Base-by-base conservation (phyloP, 2,888 invertebrate species). In the Tinea semifulvella region DNA sequence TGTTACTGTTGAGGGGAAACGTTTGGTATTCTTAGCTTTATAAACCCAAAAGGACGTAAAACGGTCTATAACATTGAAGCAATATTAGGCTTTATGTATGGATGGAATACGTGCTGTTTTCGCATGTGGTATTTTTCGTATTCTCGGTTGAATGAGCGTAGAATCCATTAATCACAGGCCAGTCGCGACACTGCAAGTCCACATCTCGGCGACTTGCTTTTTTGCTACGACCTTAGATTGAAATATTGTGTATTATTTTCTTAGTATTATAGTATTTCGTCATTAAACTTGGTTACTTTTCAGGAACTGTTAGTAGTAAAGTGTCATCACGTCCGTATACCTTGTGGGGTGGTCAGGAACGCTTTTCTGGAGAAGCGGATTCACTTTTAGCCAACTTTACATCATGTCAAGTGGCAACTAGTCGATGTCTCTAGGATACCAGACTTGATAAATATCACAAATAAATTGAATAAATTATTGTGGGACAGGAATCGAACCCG, bases 1-100 rank as follows among this genome's bases (percentile, higher is more conserved):
- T 76, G 77, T 73, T 77, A 76, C 72, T 70, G 71, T 63, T 65
- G 74, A 75, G 76, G 79, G 77, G 76, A 73, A 76, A 71, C 68
- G 72, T 71, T 79, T 74, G 75, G 73, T 77, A 76, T 77, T 76
- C 73, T 66, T 62, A 60, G 63, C 53, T 22, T 42, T 10, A n/a
- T 14, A 43, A 46, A 26, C 20, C 25, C 13, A 2, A 49, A 61
- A 53, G 3, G 50, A 28, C 50, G 3, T 43, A 45, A 38, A 18
- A 43, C 8, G 11, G 6, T 7, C 16, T 31, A 31, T 19, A n/a
- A 22, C 2, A n/a, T 8, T 0, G 44, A 51, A 14, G 2, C 17
- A 1, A 58, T 43, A 52, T 38, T 46, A 6, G 26, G 46, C 49
- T 45, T 44, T 67, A 50, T 39, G 0, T 0, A 0, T 1, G 5